These are phyloP conservation scores for Neoseiulus cucumeris DNA, from an alignment of 1,140 invertebrate genomes.

Conservation along the genomic window DNA sequence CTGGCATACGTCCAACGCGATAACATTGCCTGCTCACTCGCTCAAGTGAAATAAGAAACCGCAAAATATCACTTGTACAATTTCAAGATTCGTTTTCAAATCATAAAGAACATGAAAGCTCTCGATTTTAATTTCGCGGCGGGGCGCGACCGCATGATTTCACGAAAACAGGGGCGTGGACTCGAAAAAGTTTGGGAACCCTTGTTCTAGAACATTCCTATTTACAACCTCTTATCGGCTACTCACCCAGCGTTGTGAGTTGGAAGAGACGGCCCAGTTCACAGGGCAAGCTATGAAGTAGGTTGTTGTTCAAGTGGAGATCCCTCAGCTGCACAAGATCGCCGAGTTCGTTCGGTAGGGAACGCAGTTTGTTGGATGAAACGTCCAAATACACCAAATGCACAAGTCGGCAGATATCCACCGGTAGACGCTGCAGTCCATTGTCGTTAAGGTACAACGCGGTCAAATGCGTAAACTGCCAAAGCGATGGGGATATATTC, in stretches of 20 bases:
- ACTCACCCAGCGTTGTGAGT: conserved; percentile 44
- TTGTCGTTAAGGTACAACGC: conserved; percentile 88
- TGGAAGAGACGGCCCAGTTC: conserved; percentile 95
- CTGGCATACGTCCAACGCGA: no score
- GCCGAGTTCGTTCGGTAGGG: conserved; percentile 79
- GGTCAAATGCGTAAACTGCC: conserved; percentile 71
- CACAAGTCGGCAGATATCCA: conserved; percentile 59
- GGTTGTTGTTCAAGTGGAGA: conserved; percentile 80
- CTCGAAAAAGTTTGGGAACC: no score
- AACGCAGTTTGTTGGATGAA: conserved; percentile 78
- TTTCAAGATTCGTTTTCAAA: no score
- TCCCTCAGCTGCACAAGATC: conserved; percentile 83
- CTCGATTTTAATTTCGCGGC: no score
- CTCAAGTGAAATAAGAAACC: no score
- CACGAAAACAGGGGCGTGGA: no score
- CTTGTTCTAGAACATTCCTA: no score
- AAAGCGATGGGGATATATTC: conserved; percentile 71
- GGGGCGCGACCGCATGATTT: no score
- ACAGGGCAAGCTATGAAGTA: conserved; percentile 72
- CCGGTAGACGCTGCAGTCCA: conserved; percentile 59
- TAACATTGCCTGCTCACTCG: no score
- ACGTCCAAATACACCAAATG: conserved; percentile 72
- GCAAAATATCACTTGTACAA: no score
- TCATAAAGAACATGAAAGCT: no score
- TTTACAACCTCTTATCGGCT: background rate